These are phyloP conservation scores for Cathartes aura DNA, from an alignment of 2,113 vertebrate genomes.

Conservation along the genomic window DNA sequence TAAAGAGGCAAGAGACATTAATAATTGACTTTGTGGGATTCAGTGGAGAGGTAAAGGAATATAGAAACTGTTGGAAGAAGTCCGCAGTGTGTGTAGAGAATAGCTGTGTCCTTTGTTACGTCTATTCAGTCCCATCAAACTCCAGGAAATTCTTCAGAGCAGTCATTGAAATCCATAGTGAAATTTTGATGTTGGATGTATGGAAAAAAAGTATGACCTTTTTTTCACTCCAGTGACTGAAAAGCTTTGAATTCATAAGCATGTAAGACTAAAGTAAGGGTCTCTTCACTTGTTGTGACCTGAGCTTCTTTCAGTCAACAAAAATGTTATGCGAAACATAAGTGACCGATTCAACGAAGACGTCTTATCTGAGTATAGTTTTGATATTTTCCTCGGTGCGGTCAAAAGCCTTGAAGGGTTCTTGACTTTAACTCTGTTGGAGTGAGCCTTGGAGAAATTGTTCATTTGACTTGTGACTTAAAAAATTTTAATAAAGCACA, in stretches of 20 bases:
- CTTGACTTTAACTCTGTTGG: background rate
- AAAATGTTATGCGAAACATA: background rate
- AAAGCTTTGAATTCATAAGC: background rate
- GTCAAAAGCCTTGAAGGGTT: background rate
- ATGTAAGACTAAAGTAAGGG: background rate
- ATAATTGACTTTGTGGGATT: background rate
- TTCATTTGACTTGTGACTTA: background rate
- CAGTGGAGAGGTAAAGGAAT: background rate
- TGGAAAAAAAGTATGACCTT: background rate
- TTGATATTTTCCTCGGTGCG: background rate
- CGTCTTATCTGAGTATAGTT: background rate
- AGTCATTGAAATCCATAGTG: background rate
- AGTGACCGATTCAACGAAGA: accelerated
- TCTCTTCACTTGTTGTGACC: background rate
- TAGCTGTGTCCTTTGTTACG: accelerated
- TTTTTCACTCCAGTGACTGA: background rate
- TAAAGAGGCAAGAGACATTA: background rate
- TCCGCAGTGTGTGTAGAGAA: accelerated
- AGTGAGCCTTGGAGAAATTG: accelerated
- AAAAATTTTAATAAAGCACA: accelerated
- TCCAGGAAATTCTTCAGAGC: background rate
- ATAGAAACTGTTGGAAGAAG: background rate
- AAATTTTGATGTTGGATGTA: background rate
- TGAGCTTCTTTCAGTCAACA: background rate
- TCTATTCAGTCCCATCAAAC: background rate